These are phyloP conservation scores for Electrophaes corylata DNA, from an alignment of 2,888 invertebrate species.

Conservation along the genomic window DNA sequence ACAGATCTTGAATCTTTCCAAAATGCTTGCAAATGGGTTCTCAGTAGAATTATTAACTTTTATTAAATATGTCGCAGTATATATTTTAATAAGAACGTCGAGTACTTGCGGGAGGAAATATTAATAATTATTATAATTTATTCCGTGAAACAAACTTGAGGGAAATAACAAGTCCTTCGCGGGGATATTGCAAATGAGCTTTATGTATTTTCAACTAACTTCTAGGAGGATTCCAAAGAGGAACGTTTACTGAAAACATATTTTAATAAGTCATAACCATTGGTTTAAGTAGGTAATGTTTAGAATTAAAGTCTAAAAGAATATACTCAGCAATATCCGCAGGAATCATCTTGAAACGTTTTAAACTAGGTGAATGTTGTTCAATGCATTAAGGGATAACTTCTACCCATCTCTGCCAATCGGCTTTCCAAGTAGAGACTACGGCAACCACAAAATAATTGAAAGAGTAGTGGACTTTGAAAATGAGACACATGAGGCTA, in stretches of 20 bases:
- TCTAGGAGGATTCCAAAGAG: background rate
- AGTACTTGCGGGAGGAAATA: slow-evolving; percentile 33
- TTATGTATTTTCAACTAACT: slow-evolving; percentile 38
- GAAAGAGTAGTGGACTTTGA: no score
- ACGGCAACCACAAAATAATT: no score
- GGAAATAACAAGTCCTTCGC: slow-evolving; percentile 35
- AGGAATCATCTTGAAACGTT: no score
- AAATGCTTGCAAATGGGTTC: slow-evolving; percentile 18
- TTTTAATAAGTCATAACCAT: no score
- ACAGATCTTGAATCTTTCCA: slow-evolving; percentile 18
- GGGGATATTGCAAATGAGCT: slow-evolving; percentile 41
- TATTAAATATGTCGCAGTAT: slow-evolving; percentile 29
- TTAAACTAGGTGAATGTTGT: no score
- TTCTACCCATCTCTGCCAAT: no score
- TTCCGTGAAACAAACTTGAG: slow-evolving; percentile 45
- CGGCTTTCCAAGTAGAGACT: no score
- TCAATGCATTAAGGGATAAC: no score
- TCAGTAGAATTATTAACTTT: slow-evolving; percentile 26
- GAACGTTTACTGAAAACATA: background rate
- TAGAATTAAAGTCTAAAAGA: no score
- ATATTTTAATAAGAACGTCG: slow-evolving; percentile 37
- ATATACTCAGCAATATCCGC: no score
- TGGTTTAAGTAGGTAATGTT: no score
- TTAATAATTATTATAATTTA: slow-evolving; percentile 51
- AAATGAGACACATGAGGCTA: no score